These are phyloP conservation scores for Entomobrya multifasciata DNA, from an alignment of 2,888 invertebrate genomes.

Conservation along the genomic window DNA sequence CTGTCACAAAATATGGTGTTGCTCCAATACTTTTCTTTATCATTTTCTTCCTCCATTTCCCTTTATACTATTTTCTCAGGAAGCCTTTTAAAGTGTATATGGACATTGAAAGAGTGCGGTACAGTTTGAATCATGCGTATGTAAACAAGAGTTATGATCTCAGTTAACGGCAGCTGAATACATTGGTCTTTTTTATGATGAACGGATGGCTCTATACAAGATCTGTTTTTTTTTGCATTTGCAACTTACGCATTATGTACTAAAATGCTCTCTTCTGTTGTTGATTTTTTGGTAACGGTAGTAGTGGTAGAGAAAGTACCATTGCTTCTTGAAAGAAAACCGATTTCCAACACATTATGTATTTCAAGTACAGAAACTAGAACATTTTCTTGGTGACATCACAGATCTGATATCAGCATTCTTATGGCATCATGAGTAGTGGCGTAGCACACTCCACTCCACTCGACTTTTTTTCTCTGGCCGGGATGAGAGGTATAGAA, in stretches of 20 bases:
- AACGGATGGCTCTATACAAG: slow-evolving; percentile 2
- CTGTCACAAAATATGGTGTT: slow-evolving; percentile 64
- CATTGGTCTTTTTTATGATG: neutral
- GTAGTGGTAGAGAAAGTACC: neutral
- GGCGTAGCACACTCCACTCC: neutral
- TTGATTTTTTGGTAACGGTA: too few species aligned
- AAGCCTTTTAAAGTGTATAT: too few species aligned
- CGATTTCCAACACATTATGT: slow-evolving; percentile 49
- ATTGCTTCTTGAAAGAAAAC: slow-evolving; percentile 17
- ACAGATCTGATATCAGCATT: neutral
- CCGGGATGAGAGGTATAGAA: neutral
- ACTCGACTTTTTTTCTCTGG: neutral
- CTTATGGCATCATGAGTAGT: neutral
- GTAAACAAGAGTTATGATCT: slow-evolving; percentile 3
- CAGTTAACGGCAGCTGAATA: slow-evolving; percentile 9
- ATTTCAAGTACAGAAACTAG: slow-evolving; percentile 53
- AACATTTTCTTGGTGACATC: slow-evolving; percentile 41
- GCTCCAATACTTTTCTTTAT: slow-evolving; percentile 2
- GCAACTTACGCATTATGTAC: too few species aligned
- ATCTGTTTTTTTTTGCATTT: too few species aligned
- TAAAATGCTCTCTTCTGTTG: neutral
- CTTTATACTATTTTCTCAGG: neutral
- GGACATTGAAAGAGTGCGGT: neutral
- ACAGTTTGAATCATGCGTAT: neutral
- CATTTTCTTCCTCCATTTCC: slow-evolving; percentile 15